Base-by-base conservation (phyloP, 92 coral and sea anemone species). In the Montipora capitata region DNA sequence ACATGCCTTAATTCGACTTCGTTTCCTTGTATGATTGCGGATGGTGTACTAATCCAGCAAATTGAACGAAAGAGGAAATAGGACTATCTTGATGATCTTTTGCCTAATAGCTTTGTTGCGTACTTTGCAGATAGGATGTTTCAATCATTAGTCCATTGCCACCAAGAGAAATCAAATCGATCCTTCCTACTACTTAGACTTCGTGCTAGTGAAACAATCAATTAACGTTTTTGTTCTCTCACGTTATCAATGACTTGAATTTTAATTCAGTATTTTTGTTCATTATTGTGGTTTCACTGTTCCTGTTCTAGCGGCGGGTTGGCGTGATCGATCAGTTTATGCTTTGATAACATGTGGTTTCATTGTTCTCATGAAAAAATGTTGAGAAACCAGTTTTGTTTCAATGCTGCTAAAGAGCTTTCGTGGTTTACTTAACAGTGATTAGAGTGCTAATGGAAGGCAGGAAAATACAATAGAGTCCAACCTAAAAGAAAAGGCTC, bases 271-370 rank as follows among this genome's bases (percentile, higher is more conserved):
- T 0, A 0, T 2, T 5, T n/a, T 64, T 44, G 6, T 48, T 5
- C 52, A 10, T 48, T 65, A 2, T 64, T 64, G 43, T 66, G 8
- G 64, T 13, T 59, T 79, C 18, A 15, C 43, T 27, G 48, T 41
- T 57, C 64, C 52, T 40, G 16, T 40, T 40, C 20, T 10, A 14
- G 43, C 3, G 45, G 71, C 42, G 70, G 38, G 72, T 13, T 72
- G 43, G 62, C 72, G 87, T 72, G 79, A 73, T 58, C 35, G 67
- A 68, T 15, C 10, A 2, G 56, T 69, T 81, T 49, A 57, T 39
- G 41, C 41, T 57, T 79, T 52, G 68, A 38, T 68, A 72, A 91
- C 94, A 91, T 91, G 94, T 91, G 94, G 94, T 75, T 77, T 86
- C 45, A 81, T 91, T 91, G 94, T 91, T 88, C 65, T 51, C 3